Base-by-base conservation (phyloP, 2,888 invertebrate species). In the Nomada ferruginata region DNA sequence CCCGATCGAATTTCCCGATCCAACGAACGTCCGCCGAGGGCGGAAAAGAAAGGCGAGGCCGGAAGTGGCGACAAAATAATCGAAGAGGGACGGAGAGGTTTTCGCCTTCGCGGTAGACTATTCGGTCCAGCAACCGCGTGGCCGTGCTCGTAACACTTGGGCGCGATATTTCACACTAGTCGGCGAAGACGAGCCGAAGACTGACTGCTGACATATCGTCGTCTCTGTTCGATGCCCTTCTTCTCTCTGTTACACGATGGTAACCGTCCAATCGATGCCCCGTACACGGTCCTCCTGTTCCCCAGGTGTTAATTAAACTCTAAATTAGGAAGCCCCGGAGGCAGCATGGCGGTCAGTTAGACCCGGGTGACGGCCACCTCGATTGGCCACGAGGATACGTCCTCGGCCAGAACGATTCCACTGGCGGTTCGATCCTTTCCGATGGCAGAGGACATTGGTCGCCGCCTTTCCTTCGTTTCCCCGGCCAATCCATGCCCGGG, bases 151-250 rank as follows among this genome's bases (percentile, higher is more conserved):
- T 93, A 93, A 92, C 93, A 94, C 93, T 93, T 93, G 93, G 93
- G 91, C 93, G 93, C 92, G 93, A 94, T 93, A 94, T 94, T 94
- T 94, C 93, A 93, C 93, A 94, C 93, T 93, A 93, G 91, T 87
- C 89, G 90, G 91, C 84, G 92, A 92, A 91, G 88, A 89, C 87
- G 84, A 79, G 80, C 66, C 57, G 77, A 79, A 75, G 84, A 83
- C 87, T 83, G 88, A 84, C 80, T 78, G 85, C 74, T 85, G 83
- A 80, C 84, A 86, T 86, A 87, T 86, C 87, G 82, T 85, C 87
- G 84, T 89, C 89, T 91, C 85, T 85, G 84, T 88, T 75, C 81
- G 57, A 63, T 79, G 72, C 65, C 68, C 70, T 73, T 79, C 75
- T 84, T 75, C 66, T 85, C 78, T 86, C 68, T 78, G 76, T 84